These are phyloP conservation scores for Serilophus lunatus DNA, from an alignment of 2,113 vertebrate species.

Conservation along the genomic window DNA sequence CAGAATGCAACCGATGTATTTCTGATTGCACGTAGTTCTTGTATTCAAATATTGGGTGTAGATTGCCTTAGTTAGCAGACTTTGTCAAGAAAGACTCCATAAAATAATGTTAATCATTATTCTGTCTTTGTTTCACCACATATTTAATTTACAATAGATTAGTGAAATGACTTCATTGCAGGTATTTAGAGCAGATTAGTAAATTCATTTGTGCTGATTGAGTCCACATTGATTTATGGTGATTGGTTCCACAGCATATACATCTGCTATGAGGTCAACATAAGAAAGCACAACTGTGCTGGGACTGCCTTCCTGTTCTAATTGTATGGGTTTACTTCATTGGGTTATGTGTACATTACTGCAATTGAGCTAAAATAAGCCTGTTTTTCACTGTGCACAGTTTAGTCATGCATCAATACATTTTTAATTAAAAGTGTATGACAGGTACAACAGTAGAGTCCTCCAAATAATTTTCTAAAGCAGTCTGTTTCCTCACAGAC, in stretches of 20 bases:
- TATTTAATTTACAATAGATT: slow-evolving; percentile 53
- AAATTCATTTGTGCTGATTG: slow-evolving; percentile 51
- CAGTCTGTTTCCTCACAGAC: slow-evolving; percentile 50
- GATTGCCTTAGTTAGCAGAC: background rate
- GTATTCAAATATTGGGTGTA: background rate
- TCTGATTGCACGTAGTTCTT: background rate
- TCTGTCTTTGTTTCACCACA: slow-evolving; percentile 21
- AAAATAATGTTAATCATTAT: slow-evolving; percentile 28
- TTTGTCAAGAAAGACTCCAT: slow-evolving; percentile 1
- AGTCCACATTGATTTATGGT: slow-evolving; percentile 52
- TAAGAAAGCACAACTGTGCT: background rate
- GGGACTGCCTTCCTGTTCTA: slow-evolving; percentile 13
- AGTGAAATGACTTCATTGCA: slow-evolving; percentile 46
- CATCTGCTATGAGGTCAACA: slow-evolving; percentile 1
- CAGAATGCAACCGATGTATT: background rate
- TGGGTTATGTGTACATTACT: slow-evolving; percentile 46
- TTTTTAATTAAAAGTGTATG: slow-evolving; percentile 80
- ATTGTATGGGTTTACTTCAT: slow-evolving; percentile 44
- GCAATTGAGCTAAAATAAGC: slow-evolving; percentile 56
- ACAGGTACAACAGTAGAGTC: slow-evolving; percentile 70
- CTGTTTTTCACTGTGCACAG: slow-evolving; percentile 65
- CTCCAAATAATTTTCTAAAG: slow-evolving; percentile 69
- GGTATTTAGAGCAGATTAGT: slow-evolving; percentile 58
- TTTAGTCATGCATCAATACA: slow-evolving; percentile 74
- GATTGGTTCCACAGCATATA: background rate